A percentile compares a stretch with the other conserved stretches of the same genome.
These are phyloP conservation scores for Amphiduros pacificus DNA, from an alignment of 2,888 invertebrate genomes.

Conservation along the genomic window DNA sequence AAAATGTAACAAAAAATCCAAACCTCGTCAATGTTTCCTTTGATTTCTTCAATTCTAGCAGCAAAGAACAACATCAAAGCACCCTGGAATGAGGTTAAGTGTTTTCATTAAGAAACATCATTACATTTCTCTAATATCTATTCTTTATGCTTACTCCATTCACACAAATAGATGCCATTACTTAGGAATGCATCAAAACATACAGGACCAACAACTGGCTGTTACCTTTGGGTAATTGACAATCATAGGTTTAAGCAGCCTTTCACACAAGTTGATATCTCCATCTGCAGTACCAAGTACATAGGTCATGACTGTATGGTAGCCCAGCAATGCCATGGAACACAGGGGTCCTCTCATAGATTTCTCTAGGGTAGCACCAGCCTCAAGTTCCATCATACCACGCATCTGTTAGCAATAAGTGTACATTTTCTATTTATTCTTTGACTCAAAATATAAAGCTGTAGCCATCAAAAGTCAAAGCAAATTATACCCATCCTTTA, in stretches of 20 bases:
- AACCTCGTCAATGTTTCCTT: slow-evolving; percentile 71
- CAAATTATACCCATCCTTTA: too few relatives aligned
- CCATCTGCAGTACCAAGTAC: slow-evolving; percentile 79
- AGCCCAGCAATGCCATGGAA: slow-evolving; percentile 80
- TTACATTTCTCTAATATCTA: too few relatives aligned
- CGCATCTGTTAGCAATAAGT: too few relatives aligned
- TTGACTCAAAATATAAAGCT: too few relatives aligned
- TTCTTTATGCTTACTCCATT: too few relatives aligned
- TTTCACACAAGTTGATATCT: slow-evolving; percentile 75
- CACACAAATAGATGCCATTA: too few relatives aligned
- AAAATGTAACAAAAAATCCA: slow-evolving; percentile 15
- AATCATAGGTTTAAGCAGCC: slow-evolving; percentile 66
- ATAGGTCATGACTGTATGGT: slow-evolving; percentile 82
- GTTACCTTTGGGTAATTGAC: slow-evolving; percentile 71
- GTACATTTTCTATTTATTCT: too few relatives aligned
- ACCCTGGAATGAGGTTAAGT: too few relatives aligned
- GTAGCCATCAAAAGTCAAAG: too few relatives aligned
- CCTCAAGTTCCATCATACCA: slow-evolving; percentile 75
- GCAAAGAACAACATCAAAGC: slow-evolving; percentile 91
- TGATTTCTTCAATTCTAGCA: slow-evolving; percentile 81
- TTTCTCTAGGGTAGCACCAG: slow-evolving; percentile 71
- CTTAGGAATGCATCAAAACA: too few relatives aligned
- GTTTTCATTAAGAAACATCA: too few relatives aligned
- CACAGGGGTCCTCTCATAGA: slow-evolving; percentile 85
- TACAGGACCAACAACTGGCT: too few relatives aligned